phyloP scores from a whole-genome alignment of 1,140 invertebrate genomes.

The Lerema accius region DNA sequence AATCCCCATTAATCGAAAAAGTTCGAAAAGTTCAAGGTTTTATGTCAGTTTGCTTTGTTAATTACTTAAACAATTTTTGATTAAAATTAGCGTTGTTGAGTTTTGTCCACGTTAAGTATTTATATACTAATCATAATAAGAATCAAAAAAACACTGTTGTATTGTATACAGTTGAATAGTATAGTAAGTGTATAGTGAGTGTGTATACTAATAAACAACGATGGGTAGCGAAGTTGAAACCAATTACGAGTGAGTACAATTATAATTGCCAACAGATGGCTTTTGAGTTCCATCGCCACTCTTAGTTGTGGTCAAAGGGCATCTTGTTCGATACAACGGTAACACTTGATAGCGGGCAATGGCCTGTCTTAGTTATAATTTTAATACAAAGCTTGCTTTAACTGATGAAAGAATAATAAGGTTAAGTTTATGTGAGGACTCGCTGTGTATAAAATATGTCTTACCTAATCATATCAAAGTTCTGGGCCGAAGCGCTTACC shows the following conservation, averaged over 20 bases:
- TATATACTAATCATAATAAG: too few relatives aligned
- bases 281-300: slow-evolving; percentile 39
- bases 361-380: slow-evolving; percentile 19
- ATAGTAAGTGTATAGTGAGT: too few relatives aligned
- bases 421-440: slow-evolving; percentile 4
- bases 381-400: slow-evolving; percentile 21
- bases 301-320: slow-evolving; percentile 39
- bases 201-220: too few relatives aligned
- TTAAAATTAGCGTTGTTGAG: too few relatives aligned
- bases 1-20: slow-evolving; percentile 23
- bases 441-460: neutral
- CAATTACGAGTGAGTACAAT: slow-evolving; percentile 48
- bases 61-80: slow-evolving; percentile 7
- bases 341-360: slow-evolving; percentile 34
- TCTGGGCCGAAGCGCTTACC: too few relatives aligned
- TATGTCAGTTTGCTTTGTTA: slow-evolving; percentile 17
- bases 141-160: too few relatives aligned
- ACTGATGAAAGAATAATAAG: slow-evolving; percentile 9
- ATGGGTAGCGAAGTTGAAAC: slow-evolving; percentile 35
- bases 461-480: too few relatives aligned
- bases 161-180: too few relatives aligned
- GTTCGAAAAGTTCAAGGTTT: slow-evolving; percentile 16
- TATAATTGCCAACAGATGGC: slow-evolving; percentile 53
- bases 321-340: slow-evolving; percentile 40
- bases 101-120: too few relatives aligned